A percentile compares a stretch with the other conserved stretches of the same genome.
These are phyloP conservation scores for Abramis brama DNA, from an alignment of 2,113 vertebrate genomes.

Conservation along the genomic window DNA sequence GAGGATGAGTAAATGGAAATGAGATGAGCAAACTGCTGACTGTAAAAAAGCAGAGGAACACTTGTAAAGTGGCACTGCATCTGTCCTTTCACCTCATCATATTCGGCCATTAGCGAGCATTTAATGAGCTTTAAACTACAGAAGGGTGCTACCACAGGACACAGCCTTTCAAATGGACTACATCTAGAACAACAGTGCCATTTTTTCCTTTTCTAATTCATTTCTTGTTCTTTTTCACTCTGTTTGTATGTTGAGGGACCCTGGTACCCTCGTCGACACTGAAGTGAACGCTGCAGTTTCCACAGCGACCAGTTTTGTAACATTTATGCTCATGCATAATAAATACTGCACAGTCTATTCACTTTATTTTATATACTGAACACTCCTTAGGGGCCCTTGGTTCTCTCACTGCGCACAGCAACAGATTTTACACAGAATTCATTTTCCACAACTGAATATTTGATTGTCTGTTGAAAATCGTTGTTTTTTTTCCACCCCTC, in stretches of 20 bases:
- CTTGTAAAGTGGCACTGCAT: slow-evolving; percentile 7
- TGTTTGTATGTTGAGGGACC: slow-evolving; percentile 54
- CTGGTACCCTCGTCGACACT: slow-evolving; percentile 57
- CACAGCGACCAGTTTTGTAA: slow-evolving; percentile 70
- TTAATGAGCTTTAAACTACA: slow-evolving; percentile 20
- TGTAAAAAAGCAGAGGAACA: slow-evolving; percentile 10
- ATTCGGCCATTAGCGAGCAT: neutral
- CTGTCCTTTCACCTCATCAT: slow-evolving; percentile 15
- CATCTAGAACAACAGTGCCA: neutral
- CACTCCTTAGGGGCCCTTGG: slow-evolving; percentile 64
- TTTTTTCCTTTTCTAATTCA: slow-evolving; percentile 43
- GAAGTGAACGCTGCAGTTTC: slow-evolving; percentile 62
- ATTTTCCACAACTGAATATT: slow-evolving; percentile 62
- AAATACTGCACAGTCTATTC: slow-evolving; percentile 68
- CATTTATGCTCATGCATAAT: slow-evolving; percentile 79
- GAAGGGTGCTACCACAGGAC: neutral
- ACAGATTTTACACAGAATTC: slow-evolving; percentile 63
- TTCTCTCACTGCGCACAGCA: slow-evolving; percentile 55
- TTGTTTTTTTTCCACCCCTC: neutral
- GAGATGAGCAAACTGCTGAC: slow-evolving; percentile 56
- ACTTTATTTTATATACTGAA: slow-evolving; percentile 68
- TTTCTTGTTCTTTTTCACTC: slow-evolving; percentile 52
- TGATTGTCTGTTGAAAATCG: slow-evolving; percentile 52
- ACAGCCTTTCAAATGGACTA: slow-evolving; percentile 16
- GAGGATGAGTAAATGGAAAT: slow-evolving; percentile 17